Evolutionary conservation across 2,888 invertebrate species (phyloP).

Genomic region (Acronicta psi): DNA sequence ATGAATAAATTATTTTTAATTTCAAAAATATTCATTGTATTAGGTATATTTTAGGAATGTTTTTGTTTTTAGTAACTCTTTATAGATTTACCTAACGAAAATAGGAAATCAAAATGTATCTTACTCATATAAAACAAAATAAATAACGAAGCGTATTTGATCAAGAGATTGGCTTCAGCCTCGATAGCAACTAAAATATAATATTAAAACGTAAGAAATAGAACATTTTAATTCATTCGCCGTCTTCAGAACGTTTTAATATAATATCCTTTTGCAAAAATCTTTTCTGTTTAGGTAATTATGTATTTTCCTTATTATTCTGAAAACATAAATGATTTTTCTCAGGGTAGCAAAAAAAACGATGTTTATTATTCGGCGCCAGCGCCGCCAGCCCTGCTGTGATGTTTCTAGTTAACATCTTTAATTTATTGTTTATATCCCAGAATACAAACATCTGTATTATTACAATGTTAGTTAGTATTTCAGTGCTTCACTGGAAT

Average conservation of each 20-base stretch:
- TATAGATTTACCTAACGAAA: background rate
- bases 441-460: constrained; percentile 43
- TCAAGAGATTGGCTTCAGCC: background rate
- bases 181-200: constrained; percentile 1
- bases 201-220: background rate
- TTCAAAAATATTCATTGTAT: no score
- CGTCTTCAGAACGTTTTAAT: no score
- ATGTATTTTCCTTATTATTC: no score
- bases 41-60: no score
- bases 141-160: background rate
- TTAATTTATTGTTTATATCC: constrained; percentile 35
- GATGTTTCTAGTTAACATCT: constrained; percentile 28
- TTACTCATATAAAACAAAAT: background rate
- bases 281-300: no score
- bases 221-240: background rate
- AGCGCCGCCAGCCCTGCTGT: constrained; percentile 4
- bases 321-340: constrained; percentile 7
- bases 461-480: constrained; percentile 29
- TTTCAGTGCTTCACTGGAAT: constrained; percentile 26
- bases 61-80: background rate
- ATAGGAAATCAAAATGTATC: background rate
- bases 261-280: background rate
- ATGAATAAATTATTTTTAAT: no score
- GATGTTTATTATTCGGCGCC: constrained; percentile 26
- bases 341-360: constrained; percentile 20